Base-by-base conservation (phyloP, 1,140 invertebrate species). In the Caenorhabditis remanei region DNA sequence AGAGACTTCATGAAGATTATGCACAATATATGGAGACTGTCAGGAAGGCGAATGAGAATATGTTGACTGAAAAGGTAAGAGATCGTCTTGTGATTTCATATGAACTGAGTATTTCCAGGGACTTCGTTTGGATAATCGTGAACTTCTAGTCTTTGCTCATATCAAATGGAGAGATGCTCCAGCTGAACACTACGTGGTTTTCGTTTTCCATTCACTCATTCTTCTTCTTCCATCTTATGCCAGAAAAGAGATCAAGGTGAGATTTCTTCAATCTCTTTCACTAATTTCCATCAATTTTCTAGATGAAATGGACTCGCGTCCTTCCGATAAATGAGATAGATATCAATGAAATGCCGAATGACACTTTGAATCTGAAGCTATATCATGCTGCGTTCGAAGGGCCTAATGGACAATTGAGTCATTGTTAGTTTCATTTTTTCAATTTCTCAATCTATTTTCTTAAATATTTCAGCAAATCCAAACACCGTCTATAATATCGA, bases 1-100 rank as follows among this genome's bases (percentile, higher is more conserved):
- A 99, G 94, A 95, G 97, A 94, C 98, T 99, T 92, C 97, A 98
- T 93, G 97, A 99, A 94, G 97, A 99, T 94, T 99, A 99, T 93
- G 97, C 97, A 87, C 96, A 96, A 89, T 98, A 99, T 93, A 98
- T 99, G 94, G 97, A 93, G 87, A 91, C 93, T 75, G 71, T 90
- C 13, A 24, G 53, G n/a, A 83, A 63, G n/a, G 53, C 83, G 21
- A 71, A 89, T 85, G 48, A 82, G 48, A 24, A 79, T 21, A 46
- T 93, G 88, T 90, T 93, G 9, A 87, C 89, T 50, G 91, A 92
- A 88, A 91, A 91, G 90, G 93, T 93, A 88, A 83, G 87, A 58
- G 32, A 32, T 32, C 32, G 32, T 32, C 32, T 32, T 48, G 0
- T 53, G 24, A 16, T 50, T 85, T 19, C 16, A 0, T 4, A 56